phyloP scores from a whole-genome alignment of 2,888 invertebrate species.

The Glyphotaelius pellucidus region DNA sequence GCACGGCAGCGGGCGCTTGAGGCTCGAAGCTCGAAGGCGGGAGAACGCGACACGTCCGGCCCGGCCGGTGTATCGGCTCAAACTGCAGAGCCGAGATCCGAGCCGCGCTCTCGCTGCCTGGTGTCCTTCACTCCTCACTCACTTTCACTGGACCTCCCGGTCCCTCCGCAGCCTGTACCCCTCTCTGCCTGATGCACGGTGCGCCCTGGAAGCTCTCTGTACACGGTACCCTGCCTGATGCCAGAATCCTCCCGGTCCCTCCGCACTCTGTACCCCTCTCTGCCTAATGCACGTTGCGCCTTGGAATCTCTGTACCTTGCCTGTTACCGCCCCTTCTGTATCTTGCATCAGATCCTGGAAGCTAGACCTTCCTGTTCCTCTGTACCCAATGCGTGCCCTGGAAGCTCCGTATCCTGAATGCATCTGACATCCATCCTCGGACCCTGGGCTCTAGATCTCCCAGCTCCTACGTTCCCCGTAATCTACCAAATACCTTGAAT shows the following conservation, averaged over 20 bases:
- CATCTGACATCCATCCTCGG: background rate
- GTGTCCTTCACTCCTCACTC: slow-evolving; percentile 24
- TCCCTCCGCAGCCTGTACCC: background rate
- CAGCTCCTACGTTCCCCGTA: background rate
- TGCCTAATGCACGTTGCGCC: background rate
- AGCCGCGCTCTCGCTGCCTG: background rate
- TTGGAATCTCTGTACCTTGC: too few species aligned
- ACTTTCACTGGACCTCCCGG: slow-evolving; percentile 22
- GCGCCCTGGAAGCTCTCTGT: background rate
- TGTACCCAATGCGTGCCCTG: background rate
- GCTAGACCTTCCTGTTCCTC: too few species aligned
- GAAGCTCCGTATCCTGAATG: background rate
- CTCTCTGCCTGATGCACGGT: background rate
- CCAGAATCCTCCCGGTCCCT: too few species aligned
- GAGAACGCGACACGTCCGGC: slow-evolving; percentile 44
- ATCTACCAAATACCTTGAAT: background rate
- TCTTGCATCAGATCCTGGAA: too few species aligned
- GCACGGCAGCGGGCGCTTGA: slow-evolving; percentile 11
- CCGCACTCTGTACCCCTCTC: background rate
- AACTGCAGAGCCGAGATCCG: slow-evolving; percentile 19
- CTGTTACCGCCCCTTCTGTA: background rate
- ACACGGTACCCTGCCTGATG: background rate
- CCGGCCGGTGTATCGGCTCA: slow-evolving; percentile 43
- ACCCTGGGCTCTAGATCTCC: background rate
- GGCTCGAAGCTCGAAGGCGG: background rate